Conservation (phyloP, 2,797 vertebrate genomes). For the Spinus olivaceus region DNA sequence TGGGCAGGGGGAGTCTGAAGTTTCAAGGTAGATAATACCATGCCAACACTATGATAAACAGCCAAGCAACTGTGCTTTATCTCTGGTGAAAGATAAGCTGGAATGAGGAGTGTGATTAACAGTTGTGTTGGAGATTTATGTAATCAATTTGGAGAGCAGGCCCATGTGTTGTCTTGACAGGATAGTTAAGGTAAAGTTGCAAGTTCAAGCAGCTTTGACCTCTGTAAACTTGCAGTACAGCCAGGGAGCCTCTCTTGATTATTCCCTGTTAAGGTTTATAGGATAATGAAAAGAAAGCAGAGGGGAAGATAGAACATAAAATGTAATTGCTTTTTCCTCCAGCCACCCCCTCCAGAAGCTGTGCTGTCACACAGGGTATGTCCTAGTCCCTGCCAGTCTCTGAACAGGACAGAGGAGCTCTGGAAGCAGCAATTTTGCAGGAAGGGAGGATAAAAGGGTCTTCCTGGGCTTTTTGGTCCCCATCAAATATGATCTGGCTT, state of each 20-base stretch:
- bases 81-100: slow-evolving; percentile 26
- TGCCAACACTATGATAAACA: neutral
- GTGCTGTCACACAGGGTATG: neutral
- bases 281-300: slow-evolving; percentile 34
- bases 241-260: slow-evolving; percentile 13
- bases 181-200: slow-evolving; percentile 1
- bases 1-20: neutral
- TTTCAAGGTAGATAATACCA: neutral
- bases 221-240: neutral
- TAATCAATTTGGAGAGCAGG: slow-evolving; percentile 16
- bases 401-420: neutral
- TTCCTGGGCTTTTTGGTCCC: neutral
- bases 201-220: slow-evolving; percentile 33
- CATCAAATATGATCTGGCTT: neutral
- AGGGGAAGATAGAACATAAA: slow-evolving; percentile 24
- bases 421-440: neutral
- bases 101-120: slow-evolving; percentile 20
- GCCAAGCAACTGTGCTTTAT: neutral
- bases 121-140: neutral
- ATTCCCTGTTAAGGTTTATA: slow-evolving; percentile 3
- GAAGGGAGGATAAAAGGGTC: neutral
- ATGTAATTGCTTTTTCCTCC: slow-evolving; percentile 2
- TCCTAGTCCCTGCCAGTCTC: neutral
- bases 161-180: neutral
- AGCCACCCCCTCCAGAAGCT: neutral